Base-by-base conservation (phyloP, 2,113 vertebrate genomes). In the Archilochus colubris region DNA sequence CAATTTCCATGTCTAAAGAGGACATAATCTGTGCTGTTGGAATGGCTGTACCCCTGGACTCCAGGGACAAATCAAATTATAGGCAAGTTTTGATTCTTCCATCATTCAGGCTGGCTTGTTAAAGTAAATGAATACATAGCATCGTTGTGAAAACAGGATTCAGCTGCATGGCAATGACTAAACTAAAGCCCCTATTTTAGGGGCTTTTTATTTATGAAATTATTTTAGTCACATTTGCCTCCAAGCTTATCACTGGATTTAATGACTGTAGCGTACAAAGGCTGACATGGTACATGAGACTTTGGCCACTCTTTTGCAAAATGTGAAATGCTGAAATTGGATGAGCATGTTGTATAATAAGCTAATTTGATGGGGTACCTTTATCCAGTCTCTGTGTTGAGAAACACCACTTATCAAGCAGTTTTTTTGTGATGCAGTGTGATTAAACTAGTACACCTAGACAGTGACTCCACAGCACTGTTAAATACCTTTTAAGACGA, bases 291-390 rank as follows among this genome's bases (percentile, higher is more conserved):
- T 74, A 92, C 92, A 91, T 61, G 44, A 86, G 81, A 86, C 72
- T 93, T 96, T 51, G 31, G 67, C 46, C 51, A 67, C 62, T 80
- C 68, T 93, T 92, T 91, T 68, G 46, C 67, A 67, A 94, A 96
- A 43, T 89, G 68, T 91, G 96, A 96, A 97, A 96, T 88, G 72
- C 64, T 94, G 74, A 88, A 95, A 96, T 74, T 86, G 91, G 94
- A 95, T 94, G 64, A 90, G 38, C 55, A 20, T 13, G 15, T 12
- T 61, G 70, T 22, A 8, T 73, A 93, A 97, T 92, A 92, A 93
- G 64, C 50, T 91, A 66, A 96, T 95, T 88, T 94, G 77, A 74
- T 81, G 50, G 86, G 69, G n/a, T 76, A 92, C 80, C 27, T 96
- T 94, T 95, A 92, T 54, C 43, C 75, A 79, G 63, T 51, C 61